Base-by-base conservation (phyloP, 2,113 vertebrate species). In the Lipotes vexillifer region DNA sequence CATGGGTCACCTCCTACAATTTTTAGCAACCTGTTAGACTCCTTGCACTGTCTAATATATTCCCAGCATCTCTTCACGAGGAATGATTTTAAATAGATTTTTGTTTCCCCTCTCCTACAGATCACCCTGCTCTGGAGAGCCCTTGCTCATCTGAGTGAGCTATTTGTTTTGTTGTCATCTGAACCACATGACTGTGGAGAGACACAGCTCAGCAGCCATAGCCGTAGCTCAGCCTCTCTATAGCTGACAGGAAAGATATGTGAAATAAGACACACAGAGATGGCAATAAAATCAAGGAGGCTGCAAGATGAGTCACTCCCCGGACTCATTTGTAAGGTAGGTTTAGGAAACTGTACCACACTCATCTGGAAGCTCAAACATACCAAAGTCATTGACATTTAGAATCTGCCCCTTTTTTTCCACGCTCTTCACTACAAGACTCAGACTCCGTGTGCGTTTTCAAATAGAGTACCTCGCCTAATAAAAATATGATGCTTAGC, bases 371-470 rank as follows among this genome's bases (percentile, higher is more conserved):
- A 98, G 89, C 97, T 95, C 91, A 77, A 94, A 97, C 31, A 61
- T 90, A 98, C 97, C 92, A 85, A 96, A 98, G 96, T 97, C 95
- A 93, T 97, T 97, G 97, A 97, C 97, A 96, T 98, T 97, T 97
- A 96, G 93, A 98, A 88, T 87, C 55, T 77, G 41, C 59, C 27
- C 41, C 61, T 75, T 61, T 85, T 74, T 59, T 69, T 15, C 15
- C 59, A 69, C 36, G 33, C 14, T 18, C 31, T 90, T 81, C 29
- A 27, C 38, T 63, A 20, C 23, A 74, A 96, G 69, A 84, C 41
- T 68, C 46, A 90, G 91, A 89, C 52, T 96, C 74, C 66, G 82
- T 77, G 71, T 90, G 91, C 72, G 55, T 97, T 96, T 94, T 86
- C 88, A 91, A 69, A 71, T 44, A 85, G 25, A 87, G 27, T 77